These are phyloP conservation scores for Aurelia aurita complex sp. Pacific DNA, from an alignment of 30 jellyfish, hydroid and myxozoan genomes.

Conservation along the genomic window DNA sequence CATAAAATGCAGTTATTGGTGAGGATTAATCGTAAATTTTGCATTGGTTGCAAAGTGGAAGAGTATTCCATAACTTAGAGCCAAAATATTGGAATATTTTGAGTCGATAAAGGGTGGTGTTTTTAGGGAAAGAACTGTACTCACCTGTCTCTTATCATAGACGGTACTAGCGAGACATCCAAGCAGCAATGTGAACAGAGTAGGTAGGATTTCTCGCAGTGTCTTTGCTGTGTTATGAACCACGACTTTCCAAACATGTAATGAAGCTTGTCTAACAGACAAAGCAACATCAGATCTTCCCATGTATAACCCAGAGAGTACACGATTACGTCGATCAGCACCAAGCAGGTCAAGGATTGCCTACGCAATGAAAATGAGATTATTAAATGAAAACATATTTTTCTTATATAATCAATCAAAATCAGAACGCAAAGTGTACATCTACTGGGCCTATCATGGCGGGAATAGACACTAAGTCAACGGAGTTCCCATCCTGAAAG, in stretches of 20 bases:
- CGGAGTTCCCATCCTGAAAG: too few species aligned
- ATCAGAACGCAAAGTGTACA: too few species aligned
- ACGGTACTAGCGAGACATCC: constrained; percentile 89
- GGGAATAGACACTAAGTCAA: too few species aligned
- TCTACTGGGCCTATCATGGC: too few species aligned
- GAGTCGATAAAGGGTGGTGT: too few species aligned
- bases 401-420: too few species aligned
- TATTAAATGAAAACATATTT: too few species aligned
- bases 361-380: constrained; percentile 13
- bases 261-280: constrained; percentile 92
- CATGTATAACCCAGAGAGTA: constrained; percentile 97
- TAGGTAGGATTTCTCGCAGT: constrained; percentile 90
- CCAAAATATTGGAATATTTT: too few species aligned
- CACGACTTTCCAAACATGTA: constrained; percentile 96
- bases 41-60: too few species aligned
- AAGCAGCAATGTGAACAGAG: constrained; percentile 80
- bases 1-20: too few species aligned
- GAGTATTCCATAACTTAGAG: too few species aligned
- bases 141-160: constrained; percentile 96
- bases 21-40: too few species aligned
- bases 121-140: neutral
- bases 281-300: constrained; percentile 98
- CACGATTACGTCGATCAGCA: constrained; percentile 89
- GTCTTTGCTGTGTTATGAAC: constrained; percentile 97
- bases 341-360: constrained; percentile 94